Conservation (phyloP, 2,113 vertebrate genomes). For the Gambusia affinis region DNA sequence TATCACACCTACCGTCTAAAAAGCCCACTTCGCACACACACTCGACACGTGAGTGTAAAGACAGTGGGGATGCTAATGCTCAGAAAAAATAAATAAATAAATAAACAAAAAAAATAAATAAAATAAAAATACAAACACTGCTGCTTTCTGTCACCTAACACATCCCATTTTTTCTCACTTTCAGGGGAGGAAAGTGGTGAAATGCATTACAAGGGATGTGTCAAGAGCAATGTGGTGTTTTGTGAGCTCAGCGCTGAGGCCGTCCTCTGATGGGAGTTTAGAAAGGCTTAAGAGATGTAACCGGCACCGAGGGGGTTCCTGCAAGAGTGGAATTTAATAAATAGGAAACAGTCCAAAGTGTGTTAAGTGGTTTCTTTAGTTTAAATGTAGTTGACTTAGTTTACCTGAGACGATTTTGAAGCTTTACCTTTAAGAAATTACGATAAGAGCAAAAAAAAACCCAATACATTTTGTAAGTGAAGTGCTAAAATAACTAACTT, state of each 20-base stretch:
- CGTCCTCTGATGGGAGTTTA: constrained; percentile 20
- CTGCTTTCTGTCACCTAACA: constrained; percentile 14
- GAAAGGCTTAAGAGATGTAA: constrained; percentile 20
- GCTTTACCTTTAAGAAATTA: too few relatives aligned
- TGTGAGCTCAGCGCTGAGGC: constrained; percentile 16
- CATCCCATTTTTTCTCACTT: not conserved
- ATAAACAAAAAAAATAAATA: too few relatives aligned
- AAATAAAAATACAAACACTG: not conserved
- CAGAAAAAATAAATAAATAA: not conserved
- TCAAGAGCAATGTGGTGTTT: constrained; percentile 33
- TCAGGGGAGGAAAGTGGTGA: constrained; percentile 22
- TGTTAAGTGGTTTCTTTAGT: not conserved
- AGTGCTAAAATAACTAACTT: too few relatives aligned
- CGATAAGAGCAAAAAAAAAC: too few relatives aligned
- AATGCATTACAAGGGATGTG: constrained; percentile 42
- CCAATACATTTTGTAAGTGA: too few relatives aligned
- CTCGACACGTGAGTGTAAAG: too few relatives aligned
- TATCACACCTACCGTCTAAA: constrained; percentile 31
- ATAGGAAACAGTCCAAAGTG: too few relatives aligned
- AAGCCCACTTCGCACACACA: constrained; percentile 6
- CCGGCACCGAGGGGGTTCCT: not conserved
- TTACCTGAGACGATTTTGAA: too few relatives aligned
- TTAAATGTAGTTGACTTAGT: not conserved
- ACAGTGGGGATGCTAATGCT: not conserved
- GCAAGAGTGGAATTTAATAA: too few relatives aligned